Evolutionary conservation across 2,797 vertebrate species (phyloP), one percentile per base, ranked within the genome.

Genomic region (Poecilia velifera): DNA sequence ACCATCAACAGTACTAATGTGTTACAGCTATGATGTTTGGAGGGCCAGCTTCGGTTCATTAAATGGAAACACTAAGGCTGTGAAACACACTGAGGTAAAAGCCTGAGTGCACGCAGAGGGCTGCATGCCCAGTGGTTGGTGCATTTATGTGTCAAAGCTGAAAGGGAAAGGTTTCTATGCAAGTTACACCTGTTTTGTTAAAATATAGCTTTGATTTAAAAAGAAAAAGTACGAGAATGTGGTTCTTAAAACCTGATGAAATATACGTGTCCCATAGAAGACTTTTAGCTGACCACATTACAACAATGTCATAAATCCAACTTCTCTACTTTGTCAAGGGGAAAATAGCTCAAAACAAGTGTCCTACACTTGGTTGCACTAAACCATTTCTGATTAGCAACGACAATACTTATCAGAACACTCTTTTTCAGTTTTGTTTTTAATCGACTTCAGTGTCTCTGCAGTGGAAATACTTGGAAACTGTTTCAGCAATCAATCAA

Each of bases 111-210:
- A 53, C 64, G 73, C 74, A 78, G 36, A 28, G 47, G 87, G 84
- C 80, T 62, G 74, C 53, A 45, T 77, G 78, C 72, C 84, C 75
- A 72, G 68, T 39, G 68, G 83, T 68, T 81, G 72, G 66, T 80
- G 73, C 57, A 76, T 62, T 71, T 73, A 59, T 68, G 70, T 87
- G 79, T 84, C 85, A 84, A 43, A 72, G 72, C 43, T 76, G 68
- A 87, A 81, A 74, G 78, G 75, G 90, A 66, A 72, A 86, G 73
- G 73, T 77, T 76, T 70, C 14, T 3, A 49, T 43, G 81, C 46
- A 41, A 81, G 74, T 81, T 76, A 79, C 72, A 85, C 77, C 77
- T 81, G 82, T 83, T 78, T 76, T 73, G 31, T 62, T 62, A n/a
- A 55, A 55, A 25, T 55, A 3, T 4, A n/a, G 20, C 20, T 51